Percentiles rank a stretch among this genome's conserved stretches.
These are phyloP conservation scores for Scaptomyza tumidula DNA, from an alignment of 2,888 invertebrate genomes.

Conservation along the genomic window DNA sequence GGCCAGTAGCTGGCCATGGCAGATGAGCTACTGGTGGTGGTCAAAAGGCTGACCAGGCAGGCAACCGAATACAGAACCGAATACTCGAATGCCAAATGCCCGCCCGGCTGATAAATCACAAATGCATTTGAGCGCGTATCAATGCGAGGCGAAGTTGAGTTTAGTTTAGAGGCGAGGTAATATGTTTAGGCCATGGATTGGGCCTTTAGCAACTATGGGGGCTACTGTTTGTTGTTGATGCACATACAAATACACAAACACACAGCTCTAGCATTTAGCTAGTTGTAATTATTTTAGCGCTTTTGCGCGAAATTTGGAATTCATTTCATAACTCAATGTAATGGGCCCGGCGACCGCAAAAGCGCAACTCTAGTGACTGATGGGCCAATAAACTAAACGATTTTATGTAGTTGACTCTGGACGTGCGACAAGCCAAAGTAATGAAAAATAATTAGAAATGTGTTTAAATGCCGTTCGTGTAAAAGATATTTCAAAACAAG, in stretches of 20 bases:
- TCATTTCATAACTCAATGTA: constrained; percentile 79
- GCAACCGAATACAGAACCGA: constrained; percentile 35
- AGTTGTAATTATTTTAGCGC: constrained; percentile 74
- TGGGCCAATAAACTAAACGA: constrained; percentile 79
- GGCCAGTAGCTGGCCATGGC: constrained; percentile 54
- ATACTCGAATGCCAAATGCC: constrained; percentile 33
- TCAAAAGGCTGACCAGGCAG: constrained; percentile 15
- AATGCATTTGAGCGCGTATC: constrained; percentile 74
- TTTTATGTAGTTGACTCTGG: constrained; percentile 69
- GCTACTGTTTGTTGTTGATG: constrained; percentile 49
- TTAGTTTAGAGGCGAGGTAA: not conserved
- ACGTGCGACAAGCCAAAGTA: constrained; percentile 68
- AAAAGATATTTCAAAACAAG: constrained; percentile 38
- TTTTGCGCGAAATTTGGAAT: constrained; percentile 78
- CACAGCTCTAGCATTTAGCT: constrained; percentile 4
- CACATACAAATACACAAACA: constrained; percentile 1
- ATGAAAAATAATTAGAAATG: constrained; percentile 78
- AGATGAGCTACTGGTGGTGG: constrained; percentile 71
- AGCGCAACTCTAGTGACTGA: constrained; percentile 72
- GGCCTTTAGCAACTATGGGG: constrained; percentile 28
- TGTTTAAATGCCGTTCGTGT: constrained; percentile 51
- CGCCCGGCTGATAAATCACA: constrained; percentile 74
- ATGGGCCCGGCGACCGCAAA: constrained; percentile 71
- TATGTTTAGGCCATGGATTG: constrained; percentile 6
- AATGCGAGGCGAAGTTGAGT: constrained; percentile 52